These are phyloP conservation scores for Notiomystis cincta DNA, from an alignment of 2,113 vertebrate genomes.

Conservation along the genomic window DNA sequence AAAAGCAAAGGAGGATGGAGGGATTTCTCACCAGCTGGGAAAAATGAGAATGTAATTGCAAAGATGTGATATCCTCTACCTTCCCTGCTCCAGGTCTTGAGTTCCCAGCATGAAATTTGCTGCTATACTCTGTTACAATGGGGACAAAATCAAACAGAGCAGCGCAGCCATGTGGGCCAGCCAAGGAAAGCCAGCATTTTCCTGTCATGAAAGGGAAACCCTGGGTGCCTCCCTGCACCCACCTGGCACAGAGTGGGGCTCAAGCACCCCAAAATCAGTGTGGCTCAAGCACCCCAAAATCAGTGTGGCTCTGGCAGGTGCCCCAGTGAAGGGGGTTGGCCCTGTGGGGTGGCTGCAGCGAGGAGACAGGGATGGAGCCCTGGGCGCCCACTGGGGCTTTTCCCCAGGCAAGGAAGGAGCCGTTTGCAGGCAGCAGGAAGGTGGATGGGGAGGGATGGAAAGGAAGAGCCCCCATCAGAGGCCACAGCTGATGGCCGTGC, in stretches of 20 bases:
- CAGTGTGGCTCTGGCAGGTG: background rate
- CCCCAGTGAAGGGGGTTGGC: rapidly evolving
- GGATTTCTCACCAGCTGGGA: background rate
- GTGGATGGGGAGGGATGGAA: background rate
- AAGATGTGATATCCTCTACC: background rate
- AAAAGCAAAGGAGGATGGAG: background rate
- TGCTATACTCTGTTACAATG: background rate
- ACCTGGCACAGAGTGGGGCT: background rate
- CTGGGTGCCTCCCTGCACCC: no score
- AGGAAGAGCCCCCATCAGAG: background rate
- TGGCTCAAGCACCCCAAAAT: background rate
- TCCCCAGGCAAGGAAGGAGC: background rate
- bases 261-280: background rate
- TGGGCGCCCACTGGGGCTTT: rapidly evolving
- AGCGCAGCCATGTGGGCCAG: rapidly evolving
- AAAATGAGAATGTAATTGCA: background rate
- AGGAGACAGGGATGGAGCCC: background rate
- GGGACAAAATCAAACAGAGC: background rate
- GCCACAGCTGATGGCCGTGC: background rate
- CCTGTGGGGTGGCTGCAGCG: rapidly evolving
- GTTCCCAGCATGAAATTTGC: background rate
- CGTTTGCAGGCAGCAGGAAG: background rate
- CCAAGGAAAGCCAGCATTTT: background rate
- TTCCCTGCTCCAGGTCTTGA: background rate
- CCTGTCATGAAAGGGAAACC: rapidly evolving